Conservation (phyloP, 2,113 vertebrate species). For the Nymphicus hollandicus region DNA sequence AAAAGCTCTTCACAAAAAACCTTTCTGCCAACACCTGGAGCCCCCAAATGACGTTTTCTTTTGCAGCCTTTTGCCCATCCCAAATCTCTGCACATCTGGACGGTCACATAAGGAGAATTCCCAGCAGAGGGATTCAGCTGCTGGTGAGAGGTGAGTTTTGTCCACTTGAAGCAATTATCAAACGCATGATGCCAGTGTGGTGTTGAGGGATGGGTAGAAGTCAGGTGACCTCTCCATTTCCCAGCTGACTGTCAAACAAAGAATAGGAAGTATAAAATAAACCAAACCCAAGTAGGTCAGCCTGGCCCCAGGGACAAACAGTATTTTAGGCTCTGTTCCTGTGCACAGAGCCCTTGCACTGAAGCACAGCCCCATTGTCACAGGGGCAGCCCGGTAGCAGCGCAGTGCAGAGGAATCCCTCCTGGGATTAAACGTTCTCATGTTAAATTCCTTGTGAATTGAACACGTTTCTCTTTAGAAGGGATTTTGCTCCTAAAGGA, state of each 20-base stretch:
- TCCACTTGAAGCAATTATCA: background rate
- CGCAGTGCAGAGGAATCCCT: background rate
- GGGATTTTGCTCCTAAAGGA: background rate
- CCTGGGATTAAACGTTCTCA: background rate
- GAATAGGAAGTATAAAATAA: background rate
- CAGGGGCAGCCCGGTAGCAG: rapidly evolving
- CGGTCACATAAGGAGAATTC: background rate
- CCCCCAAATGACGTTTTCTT: background rate
- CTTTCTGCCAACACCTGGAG: background rate
- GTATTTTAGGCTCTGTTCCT: background rate
- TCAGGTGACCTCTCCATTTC: background rate
- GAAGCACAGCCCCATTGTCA: background rate
- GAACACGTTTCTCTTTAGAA: background rate
- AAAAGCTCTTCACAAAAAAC: background rate
- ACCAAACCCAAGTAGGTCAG: background rate
- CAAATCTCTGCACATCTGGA: background rate
- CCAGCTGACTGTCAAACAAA: background rate
- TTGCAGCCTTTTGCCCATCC: background rate
- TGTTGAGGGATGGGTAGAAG: background rate
- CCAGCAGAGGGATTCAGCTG: background rate
- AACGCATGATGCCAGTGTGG: background rate
- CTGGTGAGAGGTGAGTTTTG: background rate
- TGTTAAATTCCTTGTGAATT: background rate
- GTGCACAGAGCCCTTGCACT: background rate
- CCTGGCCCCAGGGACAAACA: background rate